Evolutionary conservation across 2,113 vertebrate species (phyloP).

Genomic region (Callopanchax toddi): DNA sequence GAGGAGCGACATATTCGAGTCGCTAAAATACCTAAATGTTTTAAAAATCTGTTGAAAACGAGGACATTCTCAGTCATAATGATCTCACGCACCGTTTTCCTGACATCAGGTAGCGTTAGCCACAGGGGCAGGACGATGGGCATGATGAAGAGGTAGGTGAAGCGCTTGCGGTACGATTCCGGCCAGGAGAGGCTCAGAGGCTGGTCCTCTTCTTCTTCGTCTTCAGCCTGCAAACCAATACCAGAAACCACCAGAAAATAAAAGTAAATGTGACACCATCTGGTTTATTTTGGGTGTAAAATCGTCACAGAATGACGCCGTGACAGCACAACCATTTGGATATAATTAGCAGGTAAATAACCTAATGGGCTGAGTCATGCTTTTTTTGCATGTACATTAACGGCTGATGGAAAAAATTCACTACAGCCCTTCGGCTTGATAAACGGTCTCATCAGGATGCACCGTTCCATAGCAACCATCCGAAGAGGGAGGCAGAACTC

Average conservation of each 20-base stretch:
- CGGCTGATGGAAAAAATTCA: constrained; percentile 9
- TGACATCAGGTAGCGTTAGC: constrained; percentile 89
- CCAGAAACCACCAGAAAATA: not conserved
- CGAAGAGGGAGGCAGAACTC: constrained; percentile 5
- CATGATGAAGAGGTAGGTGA: constrained; percentile 87
- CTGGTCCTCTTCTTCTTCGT: constrained; percentile 86
- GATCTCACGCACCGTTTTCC: constrained; percentile 79
- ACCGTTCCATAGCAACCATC: constrained; percentile 31
- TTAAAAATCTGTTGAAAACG: no score
- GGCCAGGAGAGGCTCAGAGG: constrained; percentile 93
- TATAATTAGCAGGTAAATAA: constrained; percentile 6
- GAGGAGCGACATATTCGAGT: no score
- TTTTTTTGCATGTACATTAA: constrained; percentile 5
- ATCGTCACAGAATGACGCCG: not conserved
- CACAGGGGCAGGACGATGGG: constrained; percentile 91
- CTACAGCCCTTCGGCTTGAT: constrained; percentile 13
- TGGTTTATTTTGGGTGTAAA: not conserved
- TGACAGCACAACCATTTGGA: not conserved
- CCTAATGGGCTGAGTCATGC: constrained; percentile 4
- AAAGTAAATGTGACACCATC: not conserved
- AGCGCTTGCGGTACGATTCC: constrained; percentile 82
- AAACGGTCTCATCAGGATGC: constrained; percentile 10
- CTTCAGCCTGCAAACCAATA: constrained; percentile 75
- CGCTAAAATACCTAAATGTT: no score
- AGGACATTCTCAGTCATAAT: no score